Percentiles rank a stretch among this genome's conserved stretches.
Conservation (phyloP, 30 jellyfish, hydroid and myxozoan genomes). For the Hydractinia symbiolongicarpus region DNA sequence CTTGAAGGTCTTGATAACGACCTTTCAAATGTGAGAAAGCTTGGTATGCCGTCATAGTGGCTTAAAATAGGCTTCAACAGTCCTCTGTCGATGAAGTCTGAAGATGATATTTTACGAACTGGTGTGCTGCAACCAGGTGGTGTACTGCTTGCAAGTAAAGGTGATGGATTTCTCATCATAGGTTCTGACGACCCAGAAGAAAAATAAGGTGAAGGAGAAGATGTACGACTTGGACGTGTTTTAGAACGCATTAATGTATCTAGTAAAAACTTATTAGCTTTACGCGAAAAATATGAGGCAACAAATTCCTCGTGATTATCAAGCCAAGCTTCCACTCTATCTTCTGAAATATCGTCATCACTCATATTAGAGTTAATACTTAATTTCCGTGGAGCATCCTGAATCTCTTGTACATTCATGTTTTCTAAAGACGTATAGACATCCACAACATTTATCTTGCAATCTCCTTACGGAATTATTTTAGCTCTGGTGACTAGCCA, state of each 20-base stretch:
- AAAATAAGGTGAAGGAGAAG: constrained; percentile 36
- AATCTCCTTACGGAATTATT: too few species aligned
- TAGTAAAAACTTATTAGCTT: constrained; percentile 64
- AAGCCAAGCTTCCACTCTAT: constrained; percentile 84
- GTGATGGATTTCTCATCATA: constrained; percentile 37
- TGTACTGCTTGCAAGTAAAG: constrained; percentile 33
- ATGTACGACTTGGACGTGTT: constrained; percentile 58
- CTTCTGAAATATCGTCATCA: constrained; percentile 47
- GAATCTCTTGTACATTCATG: too few species aligned
- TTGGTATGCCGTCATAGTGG: constrained; percentile 78
- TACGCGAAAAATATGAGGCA: constrained; percentile 72
- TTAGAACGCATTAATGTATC: constrained; percentile 66
- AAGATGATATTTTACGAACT: constrained; percentile 67
- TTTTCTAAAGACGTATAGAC: too few species aligned
- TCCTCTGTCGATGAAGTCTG: constrained; percentile 73
- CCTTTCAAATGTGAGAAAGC: constrained; percentile 83
- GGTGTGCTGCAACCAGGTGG: constrained; percentile 60
- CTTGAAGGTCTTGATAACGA: constrained; percentile 73
- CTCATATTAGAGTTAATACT: not conserved
- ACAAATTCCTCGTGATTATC: constrained; percentile 88
- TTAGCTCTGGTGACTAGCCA: too few species aligned
- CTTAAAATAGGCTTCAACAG: constrained; percentile 72
- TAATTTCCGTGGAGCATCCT: not conserved
- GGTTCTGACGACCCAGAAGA: constrained; percentile 50
- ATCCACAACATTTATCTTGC: too few species aligned